A percentile compares a stretch with the other conserved stretches of the same genome.
These are phyloP conservation scores for Sitta carolinensis DNA, from an alignment of 2,797 vertebrate species.

Conservation along the genomic window DNA sequence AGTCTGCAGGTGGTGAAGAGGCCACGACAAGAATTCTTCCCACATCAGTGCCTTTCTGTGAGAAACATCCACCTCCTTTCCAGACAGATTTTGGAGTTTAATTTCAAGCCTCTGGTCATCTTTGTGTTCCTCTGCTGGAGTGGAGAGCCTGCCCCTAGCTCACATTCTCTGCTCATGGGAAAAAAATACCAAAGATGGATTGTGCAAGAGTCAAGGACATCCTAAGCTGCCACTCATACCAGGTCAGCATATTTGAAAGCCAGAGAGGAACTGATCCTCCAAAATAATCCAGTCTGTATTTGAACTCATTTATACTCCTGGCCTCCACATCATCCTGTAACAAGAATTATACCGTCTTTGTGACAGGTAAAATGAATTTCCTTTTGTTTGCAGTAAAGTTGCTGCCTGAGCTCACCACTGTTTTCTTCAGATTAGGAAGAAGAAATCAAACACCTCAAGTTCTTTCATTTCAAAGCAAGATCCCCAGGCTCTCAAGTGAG, in stretches of 20 bases:
- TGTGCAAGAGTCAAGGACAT: background rate
- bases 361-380: background rate
- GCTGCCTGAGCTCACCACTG: background rate
- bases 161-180: background rate
- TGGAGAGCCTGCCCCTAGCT: background rate
- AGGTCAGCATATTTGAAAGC: background rate
- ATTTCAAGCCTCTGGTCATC: background rate
- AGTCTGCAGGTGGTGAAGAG: background rate
- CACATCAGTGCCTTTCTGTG: background rate
- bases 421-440: background rate
- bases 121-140: background rate
- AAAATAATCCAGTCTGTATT: background rate
- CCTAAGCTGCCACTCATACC: background rate
- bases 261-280: background rate
- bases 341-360: background rate
- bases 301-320: background rate
- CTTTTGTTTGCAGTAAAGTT: background rate
- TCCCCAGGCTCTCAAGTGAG: background rate
- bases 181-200: background rate
- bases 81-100: background rate
- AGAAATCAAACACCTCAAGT: background rate
- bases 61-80: background rate
- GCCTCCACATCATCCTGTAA: background rate
- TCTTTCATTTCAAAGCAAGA: background rate
- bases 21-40: background rate